These are phyloP conservation scores for Merodon equestris DNA, from an alignment of 2,888 invertebrate genomes.

Conservation along the genomic window DNA sequence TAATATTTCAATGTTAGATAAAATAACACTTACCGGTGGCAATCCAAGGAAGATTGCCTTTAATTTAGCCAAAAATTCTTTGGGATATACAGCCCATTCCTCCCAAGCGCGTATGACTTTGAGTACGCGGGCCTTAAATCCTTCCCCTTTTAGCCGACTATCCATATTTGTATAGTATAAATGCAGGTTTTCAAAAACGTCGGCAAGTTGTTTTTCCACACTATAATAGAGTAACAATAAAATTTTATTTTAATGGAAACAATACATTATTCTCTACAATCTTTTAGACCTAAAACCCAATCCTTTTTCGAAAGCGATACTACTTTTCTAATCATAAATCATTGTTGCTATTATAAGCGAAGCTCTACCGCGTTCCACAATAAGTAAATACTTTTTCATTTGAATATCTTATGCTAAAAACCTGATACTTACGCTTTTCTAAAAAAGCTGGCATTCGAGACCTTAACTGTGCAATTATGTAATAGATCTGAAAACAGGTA, in stretches of 20 bases:
- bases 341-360: too few species aligned
- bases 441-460: slow-evolving; percentile 96
- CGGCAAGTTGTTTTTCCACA: slow-evolving; percentile 89
- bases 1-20: not conserved
- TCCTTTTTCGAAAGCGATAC: too few species aligned
- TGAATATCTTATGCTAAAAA: too few species aligned
- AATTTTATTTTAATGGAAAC: not conserved
- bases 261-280: too few species aligned
- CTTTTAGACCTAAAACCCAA: too few species aligned
- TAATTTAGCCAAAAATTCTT: slow-evolving; percentile 91
- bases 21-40: slow-evolving; percentile 60
- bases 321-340: too few species aligned
- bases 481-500: slow-evolving; percentile 98
- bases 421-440: slow-evolving; percentile 88
- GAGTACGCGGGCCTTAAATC: slow-evolving; percentile 94
- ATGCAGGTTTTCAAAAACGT: slow-evolving; percentile 87
- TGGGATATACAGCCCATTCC: slow-evolving; percentile 97
- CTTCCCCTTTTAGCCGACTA: slow-evolving; percentile 95
- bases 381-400: too few species aligned
- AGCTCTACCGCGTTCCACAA: too few species aligned
- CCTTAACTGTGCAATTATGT: slow-evolving; percentile 97
- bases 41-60: slow-evolving; percentile 95
- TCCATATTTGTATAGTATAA: slow-evolving; percentile 87
- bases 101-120: slow-evolving; percentile 97
- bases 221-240: slow-evolving; percentile 74